A percentile compares a stretch with the other conserved stretches of the same genome.
These are phyloP conservation scores for Eueremaeus valkanovi DNA, from an alignment of 2,888 invertebrate species.

Conservation along the genomic window DNA sequence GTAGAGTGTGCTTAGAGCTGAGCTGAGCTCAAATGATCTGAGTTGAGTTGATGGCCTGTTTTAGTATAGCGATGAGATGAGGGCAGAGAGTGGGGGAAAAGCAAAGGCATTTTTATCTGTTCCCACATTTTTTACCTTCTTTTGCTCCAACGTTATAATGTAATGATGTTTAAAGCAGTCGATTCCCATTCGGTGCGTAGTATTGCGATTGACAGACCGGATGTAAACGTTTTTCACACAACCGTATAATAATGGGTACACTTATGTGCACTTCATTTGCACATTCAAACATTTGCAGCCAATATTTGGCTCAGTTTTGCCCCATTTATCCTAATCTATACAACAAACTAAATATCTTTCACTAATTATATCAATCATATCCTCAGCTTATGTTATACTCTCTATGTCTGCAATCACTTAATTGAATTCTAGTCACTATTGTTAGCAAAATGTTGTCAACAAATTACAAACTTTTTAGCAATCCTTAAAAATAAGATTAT, in stretches of 20 bases:
- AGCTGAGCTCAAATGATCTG: no score
- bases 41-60: conserved; percentile 16
- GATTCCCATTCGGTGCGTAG: background rate
- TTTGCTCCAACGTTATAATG: background rate
- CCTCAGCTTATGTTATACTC: no score
- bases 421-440: no score
- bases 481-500: no score
- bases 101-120: conserved; percentile 32
- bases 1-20: background rate
- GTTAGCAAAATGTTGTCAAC: no score
- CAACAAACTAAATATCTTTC: background rate
- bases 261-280: background rate
- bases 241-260: conserved; percentile 7
- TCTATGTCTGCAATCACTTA: no score
- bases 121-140: conserved; percentile 34
- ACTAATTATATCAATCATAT: no score
- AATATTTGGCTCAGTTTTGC: background rate
- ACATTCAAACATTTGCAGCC: background rate
- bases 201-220: conserved; percentile 28
- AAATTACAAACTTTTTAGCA: no score
- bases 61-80: conserved; percentile 11
- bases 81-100: background rate
- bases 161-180: conserved; percentile 11
- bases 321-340: background rate
- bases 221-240: conserved; percentile 31